These are phyloP conservation scores for Acrossocheilus wenchowensis DNA, from an alignment of 2,797 vertebrate genomes.

Conservation along the genomic window DNA sequence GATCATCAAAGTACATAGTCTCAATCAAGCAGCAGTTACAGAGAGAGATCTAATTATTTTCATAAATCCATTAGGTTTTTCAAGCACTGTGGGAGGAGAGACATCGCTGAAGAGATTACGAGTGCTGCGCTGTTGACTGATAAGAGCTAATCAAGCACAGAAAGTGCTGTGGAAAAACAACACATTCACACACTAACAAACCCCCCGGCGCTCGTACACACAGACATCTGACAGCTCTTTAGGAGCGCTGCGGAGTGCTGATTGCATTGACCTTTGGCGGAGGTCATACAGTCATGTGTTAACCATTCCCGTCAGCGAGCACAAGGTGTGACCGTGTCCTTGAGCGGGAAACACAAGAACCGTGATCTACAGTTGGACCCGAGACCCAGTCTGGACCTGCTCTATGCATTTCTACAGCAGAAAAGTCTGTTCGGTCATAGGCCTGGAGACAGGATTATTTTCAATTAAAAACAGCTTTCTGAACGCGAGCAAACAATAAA, in stretches of 20 bases:
- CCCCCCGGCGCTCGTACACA: neutral
- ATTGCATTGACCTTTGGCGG: constrained; percentile 33
- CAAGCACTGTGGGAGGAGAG: neutral
- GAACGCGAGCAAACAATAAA: neutral
- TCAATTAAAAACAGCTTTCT: neutral
- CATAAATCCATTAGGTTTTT: neutral
- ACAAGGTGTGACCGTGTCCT: constrained; percentile 23
- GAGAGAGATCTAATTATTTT: neutral
- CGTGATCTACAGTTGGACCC: neutral
- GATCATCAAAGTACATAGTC: neutral
- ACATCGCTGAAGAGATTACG: constrained; percentile 30
- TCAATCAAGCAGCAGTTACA: neutral
- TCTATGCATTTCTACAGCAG: neutral
- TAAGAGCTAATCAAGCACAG: constrained; percentile 32
- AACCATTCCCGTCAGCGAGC: neutral
- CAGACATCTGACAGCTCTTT: constrained; percentile 55
- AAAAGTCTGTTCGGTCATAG: neutral
- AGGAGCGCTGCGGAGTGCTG: constrained; percentile 8
- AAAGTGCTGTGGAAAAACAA: constrained; percentile 36
- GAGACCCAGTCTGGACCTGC: neutral
- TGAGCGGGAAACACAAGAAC: neutral
- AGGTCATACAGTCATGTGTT: neutral
- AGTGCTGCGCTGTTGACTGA: constrained; percentile 47
- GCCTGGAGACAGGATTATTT: neutral
- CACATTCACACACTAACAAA: constrained; percentile 4